Evolutionary conservation across 2,113 vertebrate species (phyloP).

Genomic region (Mastomys natalensis): DNA sequence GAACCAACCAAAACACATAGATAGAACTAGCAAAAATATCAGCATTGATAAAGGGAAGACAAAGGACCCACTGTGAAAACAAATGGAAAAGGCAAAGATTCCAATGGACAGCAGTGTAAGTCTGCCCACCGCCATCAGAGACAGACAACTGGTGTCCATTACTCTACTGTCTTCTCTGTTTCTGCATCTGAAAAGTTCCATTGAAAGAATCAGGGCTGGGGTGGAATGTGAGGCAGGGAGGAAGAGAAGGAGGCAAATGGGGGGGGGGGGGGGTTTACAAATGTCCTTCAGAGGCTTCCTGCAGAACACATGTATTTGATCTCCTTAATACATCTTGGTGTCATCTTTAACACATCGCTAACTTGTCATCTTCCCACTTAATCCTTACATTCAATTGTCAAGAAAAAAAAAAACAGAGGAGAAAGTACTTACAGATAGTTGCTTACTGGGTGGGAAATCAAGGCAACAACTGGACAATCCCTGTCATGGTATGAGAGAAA

Average conservation of each 20-base stretch:
- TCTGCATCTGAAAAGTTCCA: slow-evolving; percentile 16
- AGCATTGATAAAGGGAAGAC: slow-evolving; percentile 10
- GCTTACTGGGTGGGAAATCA: slow-evolving; percentile 51
- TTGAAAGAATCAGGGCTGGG: background rate
- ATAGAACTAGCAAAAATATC: slow-evolving; percentile 16
- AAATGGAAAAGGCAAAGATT: background rate
- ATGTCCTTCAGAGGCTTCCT: background rate
- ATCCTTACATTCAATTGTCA: slow-evolving; percentile 8
- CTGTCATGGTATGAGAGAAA: slow-evolving; percentile 45
- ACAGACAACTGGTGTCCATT: background rate
- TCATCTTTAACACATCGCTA: slow-evolving; percentile 22
- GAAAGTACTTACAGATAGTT: background rate
- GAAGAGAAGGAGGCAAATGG: background rate
- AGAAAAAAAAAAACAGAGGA: too few relatives aligned
- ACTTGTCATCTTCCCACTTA: slow-evolving; percentile 30
- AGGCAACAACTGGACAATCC: slow-evolving; percentile 29
- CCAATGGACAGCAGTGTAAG: background rate
- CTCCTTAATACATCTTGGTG: background rate
- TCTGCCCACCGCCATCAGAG: too few relatives aligned
- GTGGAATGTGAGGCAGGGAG: background rate
- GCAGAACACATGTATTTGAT: background rate
- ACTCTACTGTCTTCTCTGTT: background rate
- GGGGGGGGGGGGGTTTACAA: background rate
- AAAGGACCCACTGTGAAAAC: background rate
- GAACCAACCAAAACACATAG: background rate